Conservation (phyloP, 1,140 invertebrate genomes). For the Ditylenchus dipsaci region DNA sequence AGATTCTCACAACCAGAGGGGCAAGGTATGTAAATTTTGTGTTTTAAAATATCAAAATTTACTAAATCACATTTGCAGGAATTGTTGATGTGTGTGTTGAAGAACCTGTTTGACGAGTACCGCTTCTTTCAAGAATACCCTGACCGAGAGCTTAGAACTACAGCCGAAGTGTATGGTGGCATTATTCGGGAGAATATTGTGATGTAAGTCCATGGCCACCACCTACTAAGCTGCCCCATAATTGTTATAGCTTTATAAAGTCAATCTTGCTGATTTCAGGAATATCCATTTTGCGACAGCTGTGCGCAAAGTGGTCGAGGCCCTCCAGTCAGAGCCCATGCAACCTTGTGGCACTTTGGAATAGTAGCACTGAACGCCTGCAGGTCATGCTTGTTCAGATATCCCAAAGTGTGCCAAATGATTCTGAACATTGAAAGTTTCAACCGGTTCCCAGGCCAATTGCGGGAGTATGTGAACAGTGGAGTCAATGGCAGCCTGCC, state of each 20-base stretch:
- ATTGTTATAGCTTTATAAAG: conserved; percentile 14
- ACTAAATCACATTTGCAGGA: conserved; percentile 50
- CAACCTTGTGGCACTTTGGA: conserved; percentile 48
- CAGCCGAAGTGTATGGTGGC: conserved; percentile 92
- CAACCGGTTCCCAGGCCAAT: conserved; percentile 30
- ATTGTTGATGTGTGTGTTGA: conserved; percentile 93
- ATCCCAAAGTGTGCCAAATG: conserved; percentile 56
- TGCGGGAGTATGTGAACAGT: conserved; percentile 43
- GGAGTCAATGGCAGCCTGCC: conserved; percentile 34
- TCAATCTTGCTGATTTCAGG: conserved; percentile 18
- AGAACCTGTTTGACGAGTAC: conserved; percentile 97
- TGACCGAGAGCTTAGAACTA: conserved; percentile 91
- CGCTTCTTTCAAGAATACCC: conserved; percentile 97
- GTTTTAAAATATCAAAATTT: not conserved
- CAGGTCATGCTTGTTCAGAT: conserved; percentile 37
- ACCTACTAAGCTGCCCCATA: not conserved
- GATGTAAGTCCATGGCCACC: conserved; percentile 61
- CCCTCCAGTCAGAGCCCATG: conserved; percentile 33
- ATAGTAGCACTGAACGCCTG: conserved; percentile 51
- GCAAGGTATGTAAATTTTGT: conserved; percentile 29
- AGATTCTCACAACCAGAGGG: conserved; percentile 20
- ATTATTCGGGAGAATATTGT: conserved; percentile 86
- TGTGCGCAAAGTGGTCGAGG: conserved; percentile 49
- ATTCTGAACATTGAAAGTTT: conserved; percentile 41
- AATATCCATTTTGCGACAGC: conserved; percentile 54